These are phyloP conservation scores for Paralvinella palmiformis DNA, from an alignment of 1,140 invertebrate species.

Conservation along the genomic window DNA sequence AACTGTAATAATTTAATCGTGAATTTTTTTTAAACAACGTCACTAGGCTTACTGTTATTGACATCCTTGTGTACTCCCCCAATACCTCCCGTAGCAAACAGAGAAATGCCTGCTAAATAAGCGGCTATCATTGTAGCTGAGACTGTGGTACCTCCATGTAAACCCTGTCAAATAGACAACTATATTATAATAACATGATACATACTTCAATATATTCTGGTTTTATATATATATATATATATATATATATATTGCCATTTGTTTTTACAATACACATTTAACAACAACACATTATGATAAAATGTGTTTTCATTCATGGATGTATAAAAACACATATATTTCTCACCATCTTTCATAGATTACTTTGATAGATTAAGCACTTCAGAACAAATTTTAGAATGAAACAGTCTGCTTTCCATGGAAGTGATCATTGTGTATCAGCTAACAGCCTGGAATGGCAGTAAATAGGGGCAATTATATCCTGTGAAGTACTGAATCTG, in stretches of 20 bases:
- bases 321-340: not conserved
- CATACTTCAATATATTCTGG: not conserved
- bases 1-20: no score
- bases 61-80: conserved; percentile 91
- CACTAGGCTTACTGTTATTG: conserved; percentile 56
- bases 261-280: not conserved
- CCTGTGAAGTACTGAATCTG: no score
- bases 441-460: no score
- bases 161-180: conserved; percentile 39
- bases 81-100: conserved; percentile 88
- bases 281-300: not conserved
- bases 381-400: not conserved
- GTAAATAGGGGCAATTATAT: no score
- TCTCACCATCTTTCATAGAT: not conserved
- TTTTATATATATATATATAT: not conserved
- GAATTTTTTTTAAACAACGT: no score
- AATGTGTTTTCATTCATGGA: not conserved
- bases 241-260: not conserved
- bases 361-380: not conserved
- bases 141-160: conserved; percentile 92
- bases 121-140: conserved; percentile 86
- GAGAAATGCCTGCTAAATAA: conserved; percentile 69
- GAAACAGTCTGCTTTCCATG: not conserved
- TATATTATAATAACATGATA: not conserved
- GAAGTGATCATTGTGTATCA: no score